A percentile compares a stretch with the other conserved stretches of the same genome.
These are phyloP conservation scores for Heterotis niloticus DNA, from an alignment of 2,113 vertebrate species.

Conservation along the genomic window DNA sequence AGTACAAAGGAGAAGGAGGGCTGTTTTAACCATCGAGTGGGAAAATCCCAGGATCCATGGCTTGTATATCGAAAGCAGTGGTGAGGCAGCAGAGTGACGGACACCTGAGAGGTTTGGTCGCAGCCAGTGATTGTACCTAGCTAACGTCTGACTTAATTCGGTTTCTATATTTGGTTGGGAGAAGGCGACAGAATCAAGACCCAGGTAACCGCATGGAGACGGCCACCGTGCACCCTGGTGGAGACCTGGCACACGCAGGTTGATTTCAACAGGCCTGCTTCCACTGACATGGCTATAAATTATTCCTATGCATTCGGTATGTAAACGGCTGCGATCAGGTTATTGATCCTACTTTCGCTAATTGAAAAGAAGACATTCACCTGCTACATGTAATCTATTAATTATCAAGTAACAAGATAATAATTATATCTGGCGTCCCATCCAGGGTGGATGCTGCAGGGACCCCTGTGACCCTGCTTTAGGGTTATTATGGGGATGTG, in stretches of 20 bases:
- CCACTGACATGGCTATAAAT: not conserved
- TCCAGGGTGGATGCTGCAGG: too few relatives aligned
- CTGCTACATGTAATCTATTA: too few relatives aligned
- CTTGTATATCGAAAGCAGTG: conserved; percentile 40
- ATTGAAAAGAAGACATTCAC: too few relatives aligned
- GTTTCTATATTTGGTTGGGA: conserved; percentile 27
- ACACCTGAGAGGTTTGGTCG: conserved; percentile 59
- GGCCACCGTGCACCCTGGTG: not conserved
- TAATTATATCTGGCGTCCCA: too few relatives aligned
- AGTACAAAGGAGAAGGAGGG: conserved; percentile 23
- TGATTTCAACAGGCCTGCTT: not conserved
- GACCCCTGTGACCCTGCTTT: too few relatives aligned
- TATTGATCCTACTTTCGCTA: too few relatives aligned
- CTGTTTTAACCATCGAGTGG: conserved; percentile 44
- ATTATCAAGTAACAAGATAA: too few relatives aligned
- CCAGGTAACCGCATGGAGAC: not conserved
- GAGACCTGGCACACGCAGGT: not conserved
- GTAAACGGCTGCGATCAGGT: not conserved
- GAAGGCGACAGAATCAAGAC: conserved; percentile 13
- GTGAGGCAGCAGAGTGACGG: conserved; percentile 43
- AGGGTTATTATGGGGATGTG: too few relatives aligned
- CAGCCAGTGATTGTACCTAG: conserved; percentile 52
- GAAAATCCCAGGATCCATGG: conserved; percentile 42
- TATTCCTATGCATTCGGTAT: not conserved
- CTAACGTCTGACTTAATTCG: conserved; percentile 37